Conservation (phyloP, 2,888 invertebrate species). For the Thelaira solivaga region DNA sequence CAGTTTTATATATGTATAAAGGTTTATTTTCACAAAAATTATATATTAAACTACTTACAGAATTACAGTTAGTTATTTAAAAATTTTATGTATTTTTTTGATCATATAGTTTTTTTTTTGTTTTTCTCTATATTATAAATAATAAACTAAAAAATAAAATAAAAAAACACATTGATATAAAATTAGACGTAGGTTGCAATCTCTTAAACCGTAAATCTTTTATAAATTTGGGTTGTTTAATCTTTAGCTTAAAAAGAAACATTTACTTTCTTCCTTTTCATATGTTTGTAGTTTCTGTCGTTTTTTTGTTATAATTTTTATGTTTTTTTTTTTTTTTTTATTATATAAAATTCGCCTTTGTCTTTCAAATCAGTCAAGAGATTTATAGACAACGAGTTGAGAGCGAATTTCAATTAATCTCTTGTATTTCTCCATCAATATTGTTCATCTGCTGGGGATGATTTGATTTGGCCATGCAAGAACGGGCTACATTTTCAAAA, state of each 20-base stretch:
- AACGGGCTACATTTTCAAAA: conserved; percentile 96
- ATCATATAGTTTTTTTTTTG: conserved; percentile 40
- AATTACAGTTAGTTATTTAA: conserved; percentile 62
- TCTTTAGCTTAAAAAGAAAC: conserved; percentile 66
- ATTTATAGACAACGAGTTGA: conserved; percentile 1
- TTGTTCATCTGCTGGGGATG: conserved; percentile 77
- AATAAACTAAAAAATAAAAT: conserved; percentile 62
- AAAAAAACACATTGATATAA: conserved; percentile 59
- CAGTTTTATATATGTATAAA: conserved; percentile 35
- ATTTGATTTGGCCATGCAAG: conserved; percentile 92
- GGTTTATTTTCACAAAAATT: conserved; percentile 60
- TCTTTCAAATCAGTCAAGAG: background rate
- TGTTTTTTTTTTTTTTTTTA: background rate
- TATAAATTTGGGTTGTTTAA: conserved; percentile 56
- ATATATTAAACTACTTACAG: conserved; percentile 67
- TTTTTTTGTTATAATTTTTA: conserved; percentile 21
- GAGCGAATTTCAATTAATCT: conserved; percentile 70
- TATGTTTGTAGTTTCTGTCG: conserved; percentile 50
- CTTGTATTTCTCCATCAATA: conserved; percentile 75
- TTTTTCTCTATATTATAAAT: conserved; percentile 52
- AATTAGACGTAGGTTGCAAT: conserved; percentile 63
- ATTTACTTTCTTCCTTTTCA: conserved; percentile 58
- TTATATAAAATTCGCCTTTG: background rate
- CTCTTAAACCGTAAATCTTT: conserved; percentile 65
- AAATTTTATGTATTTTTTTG: conserved; percentile 37